Conservation (phyloP, 2,888 invertebrate species). For the Melanostoma scalare region DNA sequence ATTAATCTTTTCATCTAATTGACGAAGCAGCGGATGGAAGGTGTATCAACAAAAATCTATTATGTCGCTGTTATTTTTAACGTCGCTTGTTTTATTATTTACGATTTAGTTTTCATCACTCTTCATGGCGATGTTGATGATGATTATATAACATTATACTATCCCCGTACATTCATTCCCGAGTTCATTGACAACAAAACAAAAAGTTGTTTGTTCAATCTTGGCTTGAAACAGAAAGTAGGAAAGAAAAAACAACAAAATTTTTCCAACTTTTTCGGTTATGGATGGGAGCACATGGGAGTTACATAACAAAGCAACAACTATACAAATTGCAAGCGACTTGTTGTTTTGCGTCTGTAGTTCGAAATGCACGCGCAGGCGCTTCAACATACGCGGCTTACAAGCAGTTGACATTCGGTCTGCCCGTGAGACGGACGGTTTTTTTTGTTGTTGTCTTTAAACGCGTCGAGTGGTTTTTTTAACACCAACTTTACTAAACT, state of each 20-base stretch:
- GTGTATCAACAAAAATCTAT: too few species aligned
- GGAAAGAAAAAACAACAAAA: constrained; percentile 25
- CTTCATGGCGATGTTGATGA: not conserved
- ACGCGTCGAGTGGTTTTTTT: constrained; percentile 3
- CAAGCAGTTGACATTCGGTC: constrained; percentile 64
- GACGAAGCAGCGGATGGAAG: too few species aligned
- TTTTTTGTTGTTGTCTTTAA: constrained; percentile 5
- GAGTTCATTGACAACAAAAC: constrained; percentile 20
- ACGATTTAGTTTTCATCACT: constrained; percentile 6
- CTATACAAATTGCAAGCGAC: constrained; percentile 44
- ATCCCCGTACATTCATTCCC: constrained; percentile 12
- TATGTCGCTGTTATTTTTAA: not conserved
- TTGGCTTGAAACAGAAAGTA: constrained; percentile 32
- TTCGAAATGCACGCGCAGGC: constrained; percentile 50
- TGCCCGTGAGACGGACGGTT: constrained; percentile 56
- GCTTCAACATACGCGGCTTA: constrained; percentile 42
- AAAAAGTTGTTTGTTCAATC: constrained; percentile 29
- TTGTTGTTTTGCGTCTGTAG: constrained; percentile 30
- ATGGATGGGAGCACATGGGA: constrained; percentile 56
- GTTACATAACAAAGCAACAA: constrained; percentile 45
- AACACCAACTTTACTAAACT: constrained; percentile 14
- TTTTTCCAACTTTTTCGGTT: constrained; percentile 17
- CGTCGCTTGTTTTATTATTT: not conserved
- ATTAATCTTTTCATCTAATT: too few species aligned
- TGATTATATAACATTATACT: constrained; percentile 6